Base-by-base conservation (phyloP, 2,888 invertebrate species). In the Globia sparganii region DNA sequence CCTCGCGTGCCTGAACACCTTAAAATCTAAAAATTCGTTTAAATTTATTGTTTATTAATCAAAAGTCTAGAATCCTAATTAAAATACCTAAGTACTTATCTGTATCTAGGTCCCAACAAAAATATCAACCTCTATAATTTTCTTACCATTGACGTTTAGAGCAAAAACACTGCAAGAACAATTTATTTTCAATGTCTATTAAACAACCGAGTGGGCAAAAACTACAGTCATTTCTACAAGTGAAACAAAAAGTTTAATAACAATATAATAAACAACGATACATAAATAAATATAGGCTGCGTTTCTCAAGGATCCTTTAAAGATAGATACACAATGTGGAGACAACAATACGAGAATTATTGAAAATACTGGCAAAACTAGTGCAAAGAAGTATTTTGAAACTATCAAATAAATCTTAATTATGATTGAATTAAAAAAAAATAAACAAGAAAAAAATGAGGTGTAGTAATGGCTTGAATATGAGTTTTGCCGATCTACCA, bases 111-210 rank as follows among this genome's bases (percentile, higher is more conserved):
- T 66, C 11, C 43, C 15, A 56, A 62, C 21, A 62, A 59, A 77
- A 77, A 49, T 67, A 34, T 13, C 43, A 62, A n/a, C 18, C 68
- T 34, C 2, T 34, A 25, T 49, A 66, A 70, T 80, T 70, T 78
- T 66, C 40, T 28, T 34, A 28, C 49, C 37, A 6, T n/a, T 25
- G 18, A 34, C 28, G 28, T 18, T 46, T 2, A 1, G 0, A 31
- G 37, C 72, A 81, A 84, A 80, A 81, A 84, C 74, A n/a, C 18
- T 58, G n/a, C 43, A 31, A 68, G 18, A 56, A n/a, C 65, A 62
- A 84, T 70, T 80, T 69, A 80, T 73, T 73, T 72, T 66, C 81
- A 81, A 80, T 84, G 84, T 61, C 68, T 56, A 69, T 81, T 79
- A 72, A 53, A 46, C 58, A 64, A 68, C 28, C 11, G 4, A 53